Percentiles rank a stretch among this genome's conserved stretches.
These are phyloP conservation scores for Macroramphosus scolopax DNA, from an alignment of 2,797 vertebrate species.

Conservation along the genomic window DNA sequence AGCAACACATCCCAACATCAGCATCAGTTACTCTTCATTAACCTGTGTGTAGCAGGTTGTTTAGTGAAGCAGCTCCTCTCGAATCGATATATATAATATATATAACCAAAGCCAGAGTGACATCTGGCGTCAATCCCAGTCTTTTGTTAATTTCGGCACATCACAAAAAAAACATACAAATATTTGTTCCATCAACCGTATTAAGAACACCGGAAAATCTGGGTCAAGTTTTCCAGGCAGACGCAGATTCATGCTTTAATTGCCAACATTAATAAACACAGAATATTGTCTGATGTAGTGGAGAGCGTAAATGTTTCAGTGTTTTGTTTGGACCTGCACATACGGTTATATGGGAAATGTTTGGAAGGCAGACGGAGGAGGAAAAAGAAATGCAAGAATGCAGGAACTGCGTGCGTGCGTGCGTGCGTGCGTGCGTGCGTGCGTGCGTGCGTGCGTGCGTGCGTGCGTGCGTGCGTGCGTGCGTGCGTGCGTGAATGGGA, in stretches of 20 bases:
- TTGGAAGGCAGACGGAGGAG: constrained; percentile 1
- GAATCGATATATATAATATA: too few species aligned
- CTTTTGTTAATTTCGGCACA: neutral
- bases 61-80: too few species aligned
- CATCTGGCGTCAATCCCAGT: too few species aligned
- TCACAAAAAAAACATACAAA: too few species aligned
- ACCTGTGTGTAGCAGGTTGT: too few species aligned
- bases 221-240: neutral
- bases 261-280: constrained; percentile 1
- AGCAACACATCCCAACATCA: constrained; percentile 32
- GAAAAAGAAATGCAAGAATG: neutral
- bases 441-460: neutral
- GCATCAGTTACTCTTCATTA: too few species aligned
- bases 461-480: neutral
- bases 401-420: neutral
- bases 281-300: too few species aligned
- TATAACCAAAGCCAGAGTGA: too few species aligned
- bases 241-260: neutral
- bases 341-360: constrained; percentile 5
- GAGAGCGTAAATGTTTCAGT: too few species aligned
- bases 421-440: constrained; percentile 1
- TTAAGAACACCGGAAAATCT: neutral
- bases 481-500: constrained; percentile 1
- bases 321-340: neutral
- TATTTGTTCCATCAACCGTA: neutral